Evolutionary conservation across 2,888 invertebrate species (phyloP).

Genomic region (Tribolium freemani): DNA sequence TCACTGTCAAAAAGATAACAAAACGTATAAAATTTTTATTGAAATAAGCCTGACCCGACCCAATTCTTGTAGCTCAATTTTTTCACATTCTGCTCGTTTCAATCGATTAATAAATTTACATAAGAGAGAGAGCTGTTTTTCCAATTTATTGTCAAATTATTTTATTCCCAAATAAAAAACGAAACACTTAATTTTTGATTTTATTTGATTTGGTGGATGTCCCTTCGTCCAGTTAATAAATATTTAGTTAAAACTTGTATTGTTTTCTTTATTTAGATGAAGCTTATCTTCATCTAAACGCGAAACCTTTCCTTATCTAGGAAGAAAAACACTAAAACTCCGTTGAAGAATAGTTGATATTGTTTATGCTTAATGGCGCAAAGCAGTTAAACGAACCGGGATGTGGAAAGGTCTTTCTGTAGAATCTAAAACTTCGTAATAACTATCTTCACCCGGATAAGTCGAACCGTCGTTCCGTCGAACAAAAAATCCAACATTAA

Average conservation of each 20-base stretch:
- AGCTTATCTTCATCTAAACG: background rate
- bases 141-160: slow-evolving; percentile 13
- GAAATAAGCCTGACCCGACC: slow-evolving; percentile 7
- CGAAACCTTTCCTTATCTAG: slow-evolving; percentile 10
- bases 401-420: slow-evolving; percentile 11
- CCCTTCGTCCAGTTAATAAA: too few species aligned
- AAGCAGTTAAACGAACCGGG: slow-evolving; percentile 38
- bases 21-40: slow-evolving; percentile 20
- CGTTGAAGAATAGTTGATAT: slow-evolving; percentile 19
- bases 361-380: slow-evolving; percentile 42
- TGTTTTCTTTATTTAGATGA: background rate
- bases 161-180: background rate
- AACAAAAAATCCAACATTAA: slow-evolving; percentile 28
- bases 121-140: slow-evolving; percentile 11
- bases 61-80: slow-evolving; percentile 11
- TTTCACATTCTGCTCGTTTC: background rate
- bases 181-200: too few species aligned
- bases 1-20: slow-evolving; percentile 14
- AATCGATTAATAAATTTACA: slow-evolving; percentile 34
- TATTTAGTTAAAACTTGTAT: too few species aligned
- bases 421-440: slow-evolving; percentile 19
- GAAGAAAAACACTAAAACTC: background rate
- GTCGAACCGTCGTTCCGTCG: background rate
- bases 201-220: too few species aligned
- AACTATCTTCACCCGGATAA: slow-evolving; percentile 8